Evolutionary conservation across 2,797 vertebrate species (phyloP), one percentile per base, ranked within the genome.

Genomic region (Lutjanus argentimaculatus): DNA sequence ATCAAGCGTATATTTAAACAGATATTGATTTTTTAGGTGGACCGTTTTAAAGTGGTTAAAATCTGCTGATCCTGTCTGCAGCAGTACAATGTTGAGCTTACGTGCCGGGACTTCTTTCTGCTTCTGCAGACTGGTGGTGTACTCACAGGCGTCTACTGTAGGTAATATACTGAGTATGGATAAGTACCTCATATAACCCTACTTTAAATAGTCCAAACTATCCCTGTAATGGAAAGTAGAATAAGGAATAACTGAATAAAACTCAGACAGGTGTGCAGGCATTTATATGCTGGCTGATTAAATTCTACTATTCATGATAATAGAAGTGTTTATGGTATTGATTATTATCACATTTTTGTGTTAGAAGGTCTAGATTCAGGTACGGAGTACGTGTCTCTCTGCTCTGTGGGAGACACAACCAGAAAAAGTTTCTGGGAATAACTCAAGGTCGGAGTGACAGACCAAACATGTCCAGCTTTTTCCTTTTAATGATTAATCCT

Each of bases 401-500:
- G 51, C 56, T 64, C 75, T 70, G 19, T 73, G 78, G 52, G 81
- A 87, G 64, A 82, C 46, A 52, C 59, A 61, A 89, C 42, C 89
- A 91, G 91, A 90, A 92, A 92, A 85, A 51, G 52, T 85, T 89
- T 90, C 75, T 84, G 78, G 71, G 79, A 90, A 84, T 84, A 63
- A 76, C 71, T 78, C 71, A 85, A 91, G 92, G 92, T 91, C 82
- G 74, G 56, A 77, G 57, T 51, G 79, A 75, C 84, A 86, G 77
- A 87, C 86, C 77, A 85, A 90, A 90, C 90, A 90, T 25, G 78
- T 89, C 83, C 77, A 5, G 78, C 80, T 83, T 82, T 73, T 93
- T 90, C 86, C 91, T 88, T 84, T 90, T 67, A 93, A 94, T 94
- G 85, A 93, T 93, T 94, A 92, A 93, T 88, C 90, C 86, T 62